Evolutionary conservation across 2,113 vertebrate species (phyloP).

Genomic region (Pantherophis guttatus): DNA sequence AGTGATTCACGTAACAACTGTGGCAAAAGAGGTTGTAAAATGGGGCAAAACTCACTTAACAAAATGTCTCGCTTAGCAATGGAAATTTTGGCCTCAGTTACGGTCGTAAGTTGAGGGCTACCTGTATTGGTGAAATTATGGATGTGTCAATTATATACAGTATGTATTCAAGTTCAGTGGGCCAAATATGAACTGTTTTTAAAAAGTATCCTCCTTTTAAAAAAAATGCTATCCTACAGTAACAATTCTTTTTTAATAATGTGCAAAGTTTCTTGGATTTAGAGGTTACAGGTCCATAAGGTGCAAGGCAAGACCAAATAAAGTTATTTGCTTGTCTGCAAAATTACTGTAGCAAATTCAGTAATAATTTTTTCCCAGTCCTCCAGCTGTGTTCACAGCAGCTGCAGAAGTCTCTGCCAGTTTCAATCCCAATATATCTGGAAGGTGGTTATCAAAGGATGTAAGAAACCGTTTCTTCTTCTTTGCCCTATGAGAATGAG

Average conservation of each 20-base stretch:
- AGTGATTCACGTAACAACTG: neutral
- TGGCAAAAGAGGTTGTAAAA: neutral
- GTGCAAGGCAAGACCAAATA: neutral
- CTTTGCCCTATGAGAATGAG: neutral
- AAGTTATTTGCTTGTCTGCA: too few relatives aligned
- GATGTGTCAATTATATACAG: neutral
- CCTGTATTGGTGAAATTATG: neutral
- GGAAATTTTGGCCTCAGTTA: neutral
- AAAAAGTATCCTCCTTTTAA: neutral
- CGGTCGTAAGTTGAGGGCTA: neutral
- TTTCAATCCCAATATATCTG: neutral
- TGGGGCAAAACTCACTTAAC: neutral
- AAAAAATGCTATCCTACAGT: neutral
- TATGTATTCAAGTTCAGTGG: neutral
- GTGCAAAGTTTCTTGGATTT: neutral
- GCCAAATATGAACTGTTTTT: neutral
- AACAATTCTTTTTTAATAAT: neutral
- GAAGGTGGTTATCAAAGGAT: neutral
- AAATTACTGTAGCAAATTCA: neutral
- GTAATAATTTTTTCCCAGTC: neutral
- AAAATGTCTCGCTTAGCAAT: neutral
- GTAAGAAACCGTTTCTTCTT: neutral
- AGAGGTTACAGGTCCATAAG: neutral
- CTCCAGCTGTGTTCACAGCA: neutral
- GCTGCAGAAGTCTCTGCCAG: neutral